phyloP scores from a whole-genome alignment of 2,113 vertebrate genomes.

The Pristiophorus japonicus region DNA sequence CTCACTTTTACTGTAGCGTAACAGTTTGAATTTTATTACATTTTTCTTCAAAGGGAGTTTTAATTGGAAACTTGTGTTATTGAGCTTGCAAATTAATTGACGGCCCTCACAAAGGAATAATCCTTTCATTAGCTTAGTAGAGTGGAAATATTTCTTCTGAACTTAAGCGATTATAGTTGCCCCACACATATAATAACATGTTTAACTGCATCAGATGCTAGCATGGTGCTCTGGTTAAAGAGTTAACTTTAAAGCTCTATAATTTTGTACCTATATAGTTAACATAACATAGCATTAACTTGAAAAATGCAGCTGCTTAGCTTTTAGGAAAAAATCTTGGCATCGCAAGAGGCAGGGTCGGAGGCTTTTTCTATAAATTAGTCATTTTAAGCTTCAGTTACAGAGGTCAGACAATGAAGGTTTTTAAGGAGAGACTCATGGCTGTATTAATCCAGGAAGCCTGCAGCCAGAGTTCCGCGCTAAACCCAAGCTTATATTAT shows the following conservation, averaged over 20 bases:
- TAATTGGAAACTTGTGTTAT: not conserved
- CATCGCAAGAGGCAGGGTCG: slow-evolving; percentile 14
- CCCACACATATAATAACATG: not conserved
- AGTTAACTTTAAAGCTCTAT: slow-evolving; percentile 10
- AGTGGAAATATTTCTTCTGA: not conserved
- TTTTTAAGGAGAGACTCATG: slow-evolving; percentile 30
- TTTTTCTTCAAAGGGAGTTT: not conserved
- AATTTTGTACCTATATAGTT: slow-evolving; percentile 25
- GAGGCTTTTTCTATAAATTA: slow-evolving; percentile 34
- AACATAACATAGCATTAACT: slow-evolving; percentile 27
- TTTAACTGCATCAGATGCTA: not conserved
- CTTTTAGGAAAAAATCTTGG: slow-evolving; percentile 31
- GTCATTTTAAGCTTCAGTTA: slow-evolving; percentile 38
- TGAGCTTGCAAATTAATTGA: not conserved
- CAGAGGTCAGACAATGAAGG: slow-evolving; percentile 38
- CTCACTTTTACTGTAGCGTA: not conserved
- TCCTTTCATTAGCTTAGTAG: not conserved
- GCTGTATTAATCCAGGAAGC: slow-evolving; percentile 33
- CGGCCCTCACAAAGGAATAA: not conserved
- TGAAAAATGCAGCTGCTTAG: slow-evolving; percentile 33
- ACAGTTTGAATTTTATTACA: not conserved
- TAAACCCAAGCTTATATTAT: slow-evolving; percentile 34
- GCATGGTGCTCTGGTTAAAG: not conserved
- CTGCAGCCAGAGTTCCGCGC: slow-evolving; percentile 33
- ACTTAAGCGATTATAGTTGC: not conserved